Percentiles rank a stretch among this genome's conserved stretches.
Evolutionary conservation across 2,113 vertebrate genomes (phyloP).

Genomic region (Trogon surrucura): DNA sequence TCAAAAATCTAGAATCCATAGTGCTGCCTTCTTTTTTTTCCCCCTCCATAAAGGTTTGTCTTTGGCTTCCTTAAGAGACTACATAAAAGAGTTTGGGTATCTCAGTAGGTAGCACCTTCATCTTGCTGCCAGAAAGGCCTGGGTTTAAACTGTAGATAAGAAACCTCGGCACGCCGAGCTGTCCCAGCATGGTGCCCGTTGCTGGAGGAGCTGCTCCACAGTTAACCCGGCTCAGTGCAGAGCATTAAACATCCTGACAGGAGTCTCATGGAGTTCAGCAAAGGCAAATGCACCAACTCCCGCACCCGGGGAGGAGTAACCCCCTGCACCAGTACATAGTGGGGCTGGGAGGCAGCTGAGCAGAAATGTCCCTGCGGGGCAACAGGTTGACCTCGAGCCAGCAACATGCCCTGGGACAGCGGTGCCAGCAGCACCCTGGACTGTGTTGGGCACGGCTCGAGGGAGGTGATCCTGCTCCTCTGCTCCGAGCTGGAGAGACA

Average conservation of each 20-base stretch:
- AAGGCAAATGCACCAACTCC: neutral
- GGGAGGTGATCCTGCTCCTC: neutral
- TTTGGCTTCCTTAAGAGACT: slow-evolving; percentile 3
- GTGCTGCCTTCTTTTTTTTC: neutral
- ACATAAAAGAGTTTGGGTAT: neutral
- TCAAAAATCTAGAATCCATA: neutral
- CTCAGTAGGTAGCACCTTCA: neutral
- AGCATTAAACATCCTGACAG: neutral
- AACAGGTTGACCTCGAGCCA: no score
- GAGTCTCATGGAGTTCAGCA: neutral
- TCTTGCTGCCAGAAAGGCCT: neutral
- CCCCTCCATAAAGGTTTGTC: neutral
- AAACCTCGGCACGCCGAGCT: neutral
- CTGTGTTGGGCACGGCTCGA: neutral
- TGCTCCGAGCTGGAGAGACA: neutral
- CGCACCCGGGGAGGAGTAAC: neutral
- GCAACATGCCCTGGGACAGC: no score
- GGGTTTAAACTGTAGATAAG: neutral
- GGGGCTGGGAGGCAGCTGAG: neutral
- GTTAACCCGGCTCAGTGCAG: neutral
- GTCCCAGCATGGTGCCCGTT: neutral
- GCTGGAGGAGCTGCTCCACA: neutral
- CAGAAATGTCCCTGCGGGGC: neutral
- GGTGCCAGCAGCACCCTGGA: neutral
- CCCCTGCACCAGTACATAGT: neutral